Percentiles rank a stretch among this genome's conserved stretches.
phyloP scores from a whole-genome alignment of 1,140 invertebrate species.

The Oncopeltus fasciatus region DNA sequence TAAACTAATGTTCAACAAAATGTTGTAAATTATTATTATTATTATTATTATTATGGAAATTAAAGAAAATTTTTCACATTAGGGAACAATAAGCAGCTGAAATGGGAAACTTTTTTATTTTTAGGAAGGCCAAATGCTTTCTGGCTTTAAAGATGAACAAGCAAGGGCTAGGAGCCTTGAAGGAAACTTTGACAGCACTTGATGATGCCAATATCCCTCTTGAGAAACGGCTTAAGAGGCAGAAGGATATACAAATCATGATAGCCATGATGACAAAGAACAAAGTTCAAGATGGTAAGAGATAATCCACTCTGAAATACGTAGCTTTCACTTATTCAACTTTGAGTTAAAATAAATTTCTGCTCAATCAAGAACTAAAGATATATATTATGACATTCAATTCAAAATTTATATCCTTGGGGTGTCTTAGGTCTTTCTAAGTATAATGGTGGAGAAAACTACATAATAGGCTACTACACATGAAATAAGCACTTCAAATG shows the following conservation, averaged over 20 bases:
- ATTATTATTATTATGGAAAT: too few relatives aligned
- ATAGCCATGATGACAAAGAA: slow-evolving; percentile 43
- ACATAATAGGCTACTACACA: too few relatives aligned
- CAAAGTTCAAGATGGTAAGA: slow-evolving; percentile 26
- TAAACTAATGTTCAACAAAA: too few relatives aligned
- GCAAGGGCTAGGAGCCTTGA: slow-evolving; percentile 49
- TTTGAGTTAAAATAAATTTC: neutral
- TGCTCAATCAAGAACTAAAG: neutral
- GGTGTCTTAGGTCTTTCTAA: too few relatives aligned
- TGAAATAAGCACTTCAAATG: too few relatives aligned
- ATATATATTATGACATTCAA: neutral
- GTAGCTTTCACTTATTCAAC: neutral
- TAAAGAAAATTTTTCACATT: too few relatives aligned
- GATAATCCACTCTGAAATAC: too few relatives aligned
- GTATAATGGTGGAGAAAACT: too few relatives aligned
- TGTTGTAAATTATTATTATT: too few relatives aligned
- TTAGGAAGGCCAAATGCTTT: slow-evolving; percentile 48
- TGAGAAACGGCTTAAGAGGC: slow-evolving; percentile 47
- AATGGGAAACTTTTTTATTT: slow-evolving; percentile 12
- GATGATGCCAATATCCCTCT: slow-evolving; percentile 46
- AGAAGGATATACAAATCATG: slow-evolving; percentile 55
- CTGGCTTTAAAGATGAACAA: slow-evolving; percentile 52
- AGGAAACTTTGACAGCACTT: slow-evolving; percentile 43
- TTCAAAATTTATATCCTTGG: too few relatives aligned
- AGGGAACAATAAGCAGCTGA: too few relatives aligned